These are phyloP conservation scores for Clunio marinus DNA, from an alignment of 2,888 invertebrate species.

Conservation along the genomic window DNA sequence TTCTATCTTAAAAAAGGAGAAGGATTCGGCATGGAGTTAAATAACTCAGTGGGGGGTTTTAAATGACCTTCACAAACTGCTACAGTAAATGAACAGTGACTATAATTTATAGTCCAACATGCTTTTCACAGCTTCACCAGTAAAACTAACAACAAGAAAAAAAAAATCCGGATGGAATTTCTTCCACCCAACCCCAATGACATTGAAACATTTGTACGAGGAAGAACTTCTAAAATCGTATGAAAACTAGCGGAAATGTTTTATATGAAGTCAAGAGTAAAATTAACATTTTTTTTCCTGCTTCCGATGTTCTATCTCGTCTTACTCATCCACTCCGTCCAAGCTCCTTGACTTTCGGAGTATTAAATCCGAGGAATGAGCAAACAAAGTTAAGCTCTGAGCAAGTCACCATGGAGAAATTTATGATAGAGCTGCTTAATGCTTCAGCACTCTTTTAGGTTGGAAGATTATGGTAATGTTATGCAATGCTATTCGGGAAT, in stretches of 20 bases:
- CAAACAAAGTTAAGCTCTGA: not conserved
- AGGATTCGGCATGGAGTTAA: too few species aligned
- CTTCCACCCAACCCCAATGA: too few species aligned
- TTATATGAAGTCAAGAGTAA: slow-evolving; percentile 10
- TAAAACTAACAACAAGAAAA: too few species aligned
- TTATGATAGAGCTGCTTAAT: not conserved
- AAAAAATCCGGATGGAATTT: too few species aligned
- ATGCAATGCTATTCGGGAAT: not conserved
- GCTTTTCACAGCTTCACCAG: too few species aligned
- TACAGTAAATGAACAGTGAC: too few species aligned
- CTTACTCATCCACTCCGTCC: not conserved
- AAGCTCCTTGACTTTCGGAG: too few species aligned
- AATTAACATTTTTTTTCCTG: not conserved
- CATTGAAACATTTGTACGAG: too few species aligned
- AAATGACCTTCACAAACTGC: too few species aligned
- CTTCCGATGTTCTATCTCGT: not conserved
- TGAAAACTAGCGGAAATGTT: slow-evolving; percentile 23
- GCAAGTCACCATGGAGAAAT: not conserved
- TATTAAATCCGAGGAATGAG: not conserved
- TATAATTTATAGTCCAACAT: too few species aligned
- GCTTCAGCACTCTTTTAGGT: not conserved
- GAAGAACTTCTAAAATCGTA: too few species aligned
- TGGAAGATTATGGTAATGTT: not conserved
- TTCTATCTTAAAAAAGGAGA: not conserved
- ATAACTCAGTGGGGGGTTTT: too few species aligned